Base-by-base conservation (phyloP, 2,888 invertebrate genomes). In the Drosophila colorata region DNA sequence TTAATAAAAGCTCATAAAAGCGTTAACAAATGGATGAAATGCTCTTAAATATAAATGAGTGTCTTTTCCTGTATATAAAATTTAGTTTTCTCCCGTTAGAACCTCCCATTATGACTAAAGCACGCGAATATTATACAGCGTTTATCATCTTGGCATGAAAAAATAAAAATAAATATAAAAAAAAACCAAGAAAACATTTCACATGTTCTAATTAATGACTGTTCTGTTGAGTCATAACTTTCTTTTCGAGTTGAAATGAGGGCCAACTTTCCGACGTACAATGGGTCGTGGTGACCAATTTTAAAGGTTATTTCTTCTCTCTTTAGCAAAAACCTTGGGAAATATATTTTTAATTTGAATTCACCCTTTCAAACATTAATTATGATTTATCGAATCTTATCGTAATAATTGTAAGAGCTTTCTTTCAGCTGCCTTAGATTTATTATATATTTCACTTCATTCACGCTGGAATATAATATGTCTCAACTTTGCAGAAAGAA, bases 21-120 rank as follows among this genome's bases (percentile, higher is more conserved):
- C 18, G 46, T 52, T 63, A 48, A 55, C 18, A 40, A 9, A 9
- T 28, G 14, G 33, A 31, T 18, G 25, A 63, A 56, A 69, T 40
- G 8, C 9, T 13, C 6, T 11, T 23, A 40, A 59, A 31, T 31
- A 31, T 25, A 25, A n/a, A n/a, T n/a, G n/a, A n/a, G n/a, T n/a
- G n/a, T n/a, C n/a, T n/a, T n/a, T n/a, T n/a, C n/a, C n/a, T n/a
- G n/a, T n/a, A n/a, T n/a, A n/a, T 20, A 20, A 20, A 20, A 20
- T 20, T 4, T 20, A 20, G 0, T 1, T 20, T 20, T 20, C 20
- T 20, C 3, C 20, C 20, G 20, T 3, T 20, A 20, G 20, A 28
- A 7, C 25, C 0, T 7, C 8, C 1, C 25, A 5, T 6, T 7
- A 8, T 28, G 8, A 2, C 25, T 28, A 8, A 28, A 28, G 6